Conservation (phyloP, 2,113 vertebrate genomes). For the Macroglossus sobrinus region DNA sequence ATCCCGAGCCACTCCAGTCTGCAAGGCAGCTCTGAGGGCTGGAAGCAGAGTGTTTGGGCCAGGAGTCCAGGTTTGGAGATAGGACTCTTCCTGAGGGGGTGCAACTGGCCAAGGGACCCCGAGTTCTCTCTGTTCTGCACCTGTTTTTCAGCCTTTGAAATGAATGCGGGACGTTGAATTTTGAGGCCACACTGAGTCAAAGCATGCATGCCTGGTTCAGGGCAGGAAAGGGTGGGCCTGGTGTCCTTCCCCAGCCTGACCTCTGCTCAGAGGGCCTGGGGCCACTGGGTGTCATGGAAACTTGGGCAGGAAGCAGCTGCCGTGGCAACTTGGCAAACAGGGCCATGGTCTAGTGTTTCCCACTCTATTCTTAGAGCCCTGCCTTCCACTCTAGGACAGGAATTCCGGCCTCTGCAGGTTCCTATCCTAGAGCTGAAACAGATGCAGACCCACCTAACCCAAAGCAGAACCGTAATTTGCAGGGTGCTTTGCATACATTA, state of each 20-base stretch:
- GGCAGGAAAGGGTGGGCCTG: not conserved
- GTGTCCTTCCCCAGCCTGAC: not conserved
- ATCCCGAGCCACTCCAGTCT: not conserved
- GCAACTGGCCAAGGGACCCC: not conserved
- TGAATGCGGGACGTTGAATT: not conserved
- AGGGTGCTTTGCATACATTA: not conserved
- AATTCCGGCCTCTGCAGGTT: not conserved
- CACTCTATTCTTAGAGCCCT: no score
- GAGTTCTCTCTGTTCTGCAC: not conserved
- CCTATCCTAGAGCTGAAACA: not conserved
- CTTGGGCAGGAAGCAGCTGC: conserved; percentile 42
- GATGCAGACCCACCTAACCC: not conserved
- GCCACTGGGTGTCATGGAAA: conserved; percentile 48
- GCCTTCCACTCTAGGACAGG: not conserved
- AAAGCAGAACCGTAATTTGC: no score
- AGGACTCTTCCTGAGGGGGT: not conserved
- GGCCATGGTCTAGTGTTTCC: not conserved
- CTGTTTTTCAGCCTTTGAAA: not conserved
- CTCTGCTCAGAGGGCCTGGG: not conserved
- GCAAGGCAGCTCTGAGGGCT: not conserved
- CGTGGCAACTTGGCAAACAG: not conserved
- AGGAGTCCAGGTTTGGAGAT: not conserved
- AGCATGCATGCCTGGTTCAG: not conserved
- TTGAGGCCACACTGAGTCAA: not conserved
- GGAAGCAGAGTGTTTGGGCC: not conserved